Percentiles rank a stretch among this genome's conserved stretches.
Evolutionary conservation across 1,140 invertebrate species (phyloP).

Genomic region (Leucophenga varia): DNA sequence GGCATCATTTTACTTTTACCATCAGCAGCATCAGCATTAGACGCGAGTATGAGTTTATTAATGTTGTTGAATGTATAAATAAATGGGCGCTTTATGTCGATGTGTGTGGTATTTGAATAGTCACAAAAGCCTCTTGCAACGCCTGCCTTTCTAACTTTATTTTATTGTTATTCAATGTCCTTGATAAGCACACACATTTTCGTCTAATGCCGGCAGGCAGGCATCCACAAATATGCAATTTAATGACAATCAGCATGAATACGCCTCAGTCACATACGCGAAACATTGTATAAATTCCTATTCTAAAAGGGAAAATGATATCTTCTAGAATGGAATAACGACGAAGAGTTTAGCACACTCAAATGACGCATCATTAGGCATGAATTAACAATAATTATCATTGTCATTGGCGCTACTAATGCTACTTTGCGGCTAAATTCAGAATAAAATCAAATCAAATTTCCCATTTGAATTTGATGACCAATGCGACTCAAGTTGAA

Average conservation of each 20-base stretch:
- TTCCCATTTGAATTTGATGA: too few species aligned
- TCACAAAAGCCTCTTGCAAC: too few species aligned
- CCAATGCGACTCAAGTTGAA: not conserved
- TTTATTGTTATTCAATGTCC: slow-evolving; percentile 29
- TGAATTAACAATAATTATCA: slow-evolving; percentile 47
- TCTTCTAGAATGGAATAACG: too few species aligned
- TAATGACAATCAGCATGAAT: slow-evolving; percentile 40
- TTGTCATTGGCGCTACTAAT: not conserved
- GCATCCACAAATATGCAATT: slow-evolving; percentile 36
- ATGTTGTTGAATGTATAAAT: too few species aligned
- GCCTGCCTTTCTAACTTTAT: too few species aligned
- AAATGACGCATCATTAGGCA: slow-evolving; percentile 46
- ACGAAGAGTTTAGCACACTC: too few species aligned
- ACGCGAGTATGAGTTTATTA: too few species aligned
- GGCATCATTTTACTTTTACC: too few species aligned
- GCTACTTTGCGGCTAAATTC: too few species aligned
- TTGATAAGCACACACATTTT: slow-evolving; percentile 43
- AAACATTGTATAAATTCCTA: slow-evolving; percentile 4
- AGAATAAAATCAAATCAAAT: too few species aligned
- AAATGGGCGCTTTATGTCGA: not conserved
- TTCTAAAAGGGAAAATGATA: too few species aligned
- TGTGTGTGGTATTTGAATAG: slow-evolving; percentile 9
- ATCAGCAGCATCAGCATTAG: too few species aligned
- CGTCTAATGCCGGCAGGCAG: slow-evolving; percentile 34
- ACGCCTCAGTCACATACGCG: slow-evolving; percentile 19